These are phyloP conservation scores for Geophilus truncorum DNA, from an alignment of 2,888 invertebrate species.

Conservation along the genomic window DNA sequence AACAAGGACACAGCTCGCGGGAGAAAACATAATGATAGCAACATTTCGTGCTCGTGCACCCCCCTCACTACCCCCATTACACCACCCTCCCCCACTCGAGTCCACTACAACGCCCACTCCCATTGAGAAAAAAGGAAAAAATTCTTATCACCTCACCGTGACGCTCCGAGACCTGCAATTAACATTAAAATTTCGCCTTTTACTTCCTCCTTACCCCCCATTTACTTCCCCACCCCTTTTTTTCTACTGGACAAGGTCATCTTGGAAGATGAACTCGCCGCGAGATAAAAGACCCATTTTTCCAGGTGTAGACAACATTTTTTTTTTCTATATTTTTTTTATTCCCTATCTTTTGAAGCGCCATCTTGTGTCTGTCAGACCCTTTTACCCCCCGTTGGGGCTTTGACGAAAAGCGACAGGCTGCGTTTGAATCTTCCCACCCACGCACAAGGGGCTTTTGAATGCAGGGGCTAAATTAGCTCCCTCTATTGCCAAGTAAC, in stretches of 20 bases:
- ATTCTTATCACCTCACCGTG: neutral
- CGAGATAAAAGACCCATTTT: constrained; percentile 3
- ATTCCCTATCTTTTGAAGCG: neutral
- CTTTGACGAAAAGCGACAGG: neutral
- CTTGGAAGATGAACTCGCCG: constrained; percentile 7
- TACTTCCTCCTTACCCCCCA: neutral
- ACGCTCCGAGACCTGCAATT: neutral
- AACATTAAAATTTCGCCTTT: neutral
- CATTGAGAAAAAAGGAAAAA: no score
- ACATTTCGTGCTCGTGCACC: constrained; percentile 11
- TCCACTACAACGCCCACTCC: neutral
- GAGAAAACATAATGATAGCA: constrained; percentile 27
- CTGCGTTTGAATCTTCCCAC: constrained; percentile 27
- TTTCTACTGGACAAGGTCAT: neutral
- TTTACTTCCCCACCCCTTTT: constrained; percentile 4
- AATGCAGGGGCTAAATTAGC: constrained; percentile 2
- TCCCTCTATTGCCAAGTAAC: constrained; percentile 19
- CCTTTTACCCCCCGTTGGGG: neutral
- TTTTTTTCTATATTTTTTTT: neutral
- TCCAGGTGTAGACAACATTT: neutral
- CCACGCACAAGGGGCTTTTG: constrained; percentile 16
- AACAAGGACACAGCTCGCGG: constrained; percentile 19
- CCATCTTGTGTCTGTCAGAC: constrained; percentile 10
- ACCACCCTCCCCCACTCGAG: neutral
- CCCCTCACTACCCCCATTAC: neutral